These are phyloP conservation scores for Apantesis nais DNA, from an alignment of 2,888 invertebrate genomes.

Conservation along the genomic window DNA sequence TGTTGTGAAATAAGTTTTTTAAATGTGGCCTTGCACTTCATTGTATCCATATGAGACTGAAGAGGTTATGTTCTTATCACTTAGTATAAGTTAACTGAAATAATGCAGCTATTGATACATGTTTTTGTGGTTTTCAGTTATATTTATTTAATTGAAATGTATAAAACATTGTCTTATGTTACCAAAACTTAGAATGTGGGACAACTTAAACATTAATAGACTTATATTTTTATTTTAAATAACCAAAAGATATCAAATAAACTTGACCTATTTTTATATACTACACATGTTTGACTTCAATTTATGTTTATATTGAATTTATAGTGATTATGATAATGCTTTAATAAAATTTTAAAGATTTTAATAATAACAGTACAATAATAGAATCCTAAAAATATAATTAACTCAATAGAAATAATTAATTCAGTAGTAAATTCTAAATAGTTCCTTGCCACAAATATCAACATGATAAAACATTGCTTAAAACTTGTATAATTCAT, in stretches of 20 bases:
- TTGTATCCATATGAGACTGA: constrained; percentile 46
- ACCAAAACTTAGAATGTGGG: constrained; percentile 36
- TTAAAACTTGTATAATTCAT: constrained; percentile 32
- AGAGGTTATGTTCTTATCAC: constrained; percentile 57
- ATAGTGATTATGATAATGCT: not conserved
- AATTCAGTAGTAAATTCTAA: not conserved
- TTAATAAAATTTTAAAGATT: not conserved
- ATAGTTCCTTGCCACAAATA: constrained; percentile 25
- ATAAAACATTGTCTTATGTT: constrained; percentile 20
- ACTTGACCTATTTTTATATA: not conserved
- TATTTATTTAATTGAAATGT: constrained; percentile 11
- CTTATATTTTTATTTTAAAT: constrained; percentile 28
- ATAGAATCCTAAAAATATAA: constrained; percentile 11
- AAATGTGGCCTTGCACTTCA: constrained; percentile 40
- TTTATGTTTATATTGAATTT: constrained; percentile 4
- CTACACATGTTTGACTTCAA: not conserved
- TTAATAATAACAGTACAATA: too few species aligned
- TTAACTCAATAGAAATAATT: constrained; percentile 1
- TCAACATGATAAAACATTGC: constrained; percentile 34
- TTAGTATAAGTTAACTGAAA: constrained; percentile 33
- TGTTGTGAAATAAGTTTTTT: constrained; percentile 11
- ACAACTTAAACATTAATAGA: constrained; percentile 29
- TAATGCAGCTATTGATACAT: constrained; percentile 33
- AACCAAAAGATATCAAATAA: constrained; percentile 10
- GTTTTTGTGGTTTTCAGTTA: constrained; percentile 8